phyloP scores from a whole-genome alignment of 2,888 invertebrate species.

The Eupithecia tripunctaria region DNA sequence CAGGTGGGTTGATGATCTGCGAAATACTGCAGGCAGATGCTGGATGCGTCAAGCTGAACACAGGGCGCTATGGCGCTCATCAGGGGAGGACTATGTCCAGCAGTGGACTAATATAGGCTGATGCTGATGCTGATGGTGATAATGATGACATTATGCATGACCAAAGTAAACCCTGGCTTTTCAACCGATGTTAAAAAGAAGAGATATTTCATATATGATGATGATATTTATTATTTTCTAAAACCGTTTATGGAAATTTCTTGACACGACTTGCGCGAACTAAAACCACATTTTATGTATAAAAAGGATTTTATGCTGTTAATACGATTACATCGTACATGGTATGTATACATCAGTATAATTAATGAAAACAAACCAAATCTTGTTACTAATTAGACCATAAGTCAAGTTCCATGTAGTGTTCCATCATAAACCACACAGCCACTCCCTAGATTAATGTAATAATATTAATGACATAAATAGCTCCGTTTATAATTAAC shows the following conservation, averaged over 20 bases:
- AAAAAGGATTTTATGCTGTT: not conserved
- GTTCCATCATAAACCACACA: not conserved
- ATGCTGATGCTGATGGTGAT: no score
- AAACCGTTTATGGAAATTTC: not conserved
- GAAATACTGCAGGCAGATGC: no score
- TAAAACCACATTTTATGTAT: not conserved
- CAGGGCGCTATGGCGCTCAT: no score
- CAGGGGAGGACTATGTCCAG: no score
- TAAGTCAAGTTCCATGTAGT: constrained; percentile 13
- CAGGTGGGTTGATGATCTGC: no score
- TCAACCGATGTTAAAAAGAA: not conserved
- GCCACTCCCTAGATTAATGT: constrained; percentile 3
- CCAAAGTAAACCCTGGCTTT: not conserved
- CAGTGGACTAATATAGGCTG: no score
- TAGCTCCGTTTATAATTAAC: constrained; percentile 12
- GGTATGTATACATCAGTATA: not conserved
- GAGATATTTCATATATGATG: not conserved
- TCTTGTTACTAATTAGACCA: constrained; percentile 14
- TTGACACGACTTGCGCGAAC: not conserved
- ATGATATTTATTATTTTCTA: not conserved
- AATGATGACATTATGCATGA: no score
- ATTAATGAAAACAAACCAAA: constrained; percentile 1
- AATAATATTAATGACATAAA: not conserved
- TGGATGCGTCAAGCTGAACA: no score
- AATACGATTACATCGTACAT: not conserved